Percentiles rank a stretch among this genome's conserved stretches.
These are phyloP conservation scores for Diploptera punctata DNA, from an alignment of 2,888 invertebrate species.

Conservation along the genomic window DNA sequence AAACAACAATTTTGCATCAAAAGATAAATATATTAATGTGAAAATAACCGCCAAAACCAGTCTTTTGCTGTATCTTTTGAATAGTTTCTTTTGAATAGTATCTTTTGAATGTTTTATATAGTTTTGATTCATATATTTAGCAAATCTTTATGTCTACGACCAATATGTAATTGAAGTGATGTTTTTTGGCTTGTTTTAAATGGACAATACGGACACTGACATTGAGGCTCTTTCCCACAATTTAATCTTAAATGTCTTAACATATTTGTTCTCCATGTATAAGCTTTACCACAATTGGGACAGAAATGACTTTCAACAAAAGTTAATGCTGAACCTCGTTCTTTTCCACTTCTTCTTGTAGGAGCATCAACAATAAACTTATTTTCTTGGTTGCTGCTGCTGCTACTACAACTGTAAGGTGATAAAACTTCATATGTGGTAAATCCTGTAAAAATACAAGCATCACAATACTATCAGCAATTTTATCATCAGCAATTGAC, in stretches of 20 bases:
- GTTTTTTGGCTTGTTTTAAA: slow-evolving; percentile 37
- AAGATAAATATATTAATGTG: no score
- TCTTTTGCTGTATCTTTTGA: no score
- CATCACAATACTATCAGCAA: no score
- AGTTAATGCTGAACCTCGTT: neutral
- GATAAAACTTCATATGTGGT: neutral
- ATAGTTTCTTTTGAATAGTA: no score
- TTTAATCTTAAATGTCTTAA: slow-evolving; percentile 51
- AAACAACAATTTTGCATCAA: no score
- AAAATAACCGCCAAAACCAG: no score
- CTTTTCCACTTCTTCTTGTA: neutral
- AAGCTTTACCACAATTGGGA: neutral
- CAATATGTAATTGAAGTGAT: slow-evolving; percentile 23
- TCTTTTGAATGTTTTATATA: no score
- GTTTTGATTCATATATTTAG: no score
- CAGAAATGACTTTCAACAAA: neutral
- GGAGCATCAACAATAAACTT: neutral
- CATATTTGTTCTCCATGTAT: slow-evolving; percentile 19
- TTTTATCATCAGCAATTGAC: no score
- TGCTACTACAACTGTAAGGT: no score
- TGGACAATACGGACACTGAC: slow-evolving; percentile 46
- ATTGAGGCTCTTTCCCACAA: slow-evolving; percentile 49
- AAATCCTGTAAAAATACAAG: neutral
- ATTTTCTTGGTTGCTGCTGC: neutral
- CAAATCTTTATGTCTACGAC: slow-evolving; percentile 4